Evolutionary conservation across 2,888 invertebrate genomes (phyloP), one percentile per base, ranked within the genome.

Genomic region (Lydus trimaculatus): DNA sequence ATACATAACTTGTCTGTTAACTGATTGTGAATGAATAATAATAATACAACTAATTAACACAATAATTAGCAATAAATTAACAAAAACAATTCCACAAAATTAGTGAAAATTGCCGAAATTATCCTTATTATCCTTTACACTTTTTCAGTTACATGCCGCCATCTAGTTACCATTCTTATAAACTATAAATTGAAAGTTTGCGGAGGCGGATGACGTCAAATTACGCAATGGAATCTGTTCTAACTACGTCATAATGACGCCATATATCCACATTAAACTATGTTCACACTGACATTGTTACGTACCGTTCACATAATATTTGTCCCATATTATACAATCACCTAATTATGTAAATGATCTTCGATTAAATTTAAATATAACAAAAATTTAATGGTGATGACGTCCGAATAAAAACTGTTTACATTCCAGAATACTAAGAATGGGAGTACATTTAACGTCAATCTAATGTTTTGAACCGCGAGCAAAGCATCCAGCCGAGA

Each of bases 151-250:
- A 36, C 17, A 28, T 36, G 68, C 5, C 15, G 39, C 39, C 61
- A 62, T 64, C 68, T 64, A 31, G 61, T 65, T n/a, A 25, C 28
- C 60, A 63, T 60, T 59, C 43, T 66, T 59, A 63, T 63, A 63
- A 63, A 66, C 43, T 52, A 33, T 60, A 39, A 69, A 65, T 58
- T 59, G 39, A 36, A 28, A 31, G 31, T 65, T 39, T 23, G 63
- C 43, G 69, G 63, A 66, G 69, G 69, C 23, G 69, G 65, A 66
- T 69, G 69, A 69, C 69, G 69, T 66, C 58, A 58, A 28, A 31
- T 59, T 63, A 69, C 69, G 66, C 58, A 69, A 69, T 25, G 31
- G 48, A 17, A 58, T 58, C 52, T 13, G 20, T 48, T 39, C 56
- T 9, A 33, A 36, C 31, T 43, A 69, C 69, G 69, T 69, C 69